Base-by-base conservation (phyloP, 2,113 vertebrate genomes). In the Triplophysa rosa region DNA sequence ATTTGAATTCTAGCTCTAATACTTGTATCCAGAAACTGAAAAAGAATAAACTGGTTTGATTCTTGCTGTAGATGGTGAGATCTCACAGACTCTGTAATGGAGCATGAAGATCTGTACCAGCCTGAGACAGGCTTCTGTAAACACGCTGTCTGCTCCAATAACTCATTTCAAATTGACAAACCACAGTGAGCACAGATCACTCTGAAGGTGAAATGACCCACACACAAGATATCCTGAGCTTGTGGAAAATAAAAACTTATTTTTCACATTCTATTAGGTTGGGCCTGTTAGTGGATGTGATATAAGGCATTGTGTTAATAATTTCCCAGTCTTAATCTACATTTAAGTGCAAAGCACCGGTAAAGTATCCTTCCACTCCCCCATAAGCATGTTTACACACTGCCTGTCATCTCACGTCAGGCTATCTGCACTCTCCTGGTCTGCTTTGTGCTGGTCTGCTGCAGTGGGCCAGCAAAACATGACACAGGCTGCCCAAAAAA, bases 351-450 rank as follows among this genome's bases (percentile, higher is more conserved):
- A 1, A 37, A 37, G 33, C 33, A 37, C 5, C 6, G 33, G 33
- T 37, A 7, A 40, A 23, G 52, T 58, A 33, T 71, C 58, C n/a
- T 33, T 40, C 33, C 26, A 49, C 69, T 72, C 5, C 69, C 69
- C 69, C 69, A 14, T 17, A 59, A 33, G 42, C 72, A 75, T 75
- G 72, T 75, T 75, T 75, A 75, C 72, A 75, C 59, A 29, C 58
- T 19, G 71, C 58, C 40, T 62, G 40, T 40, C 21, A 74, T 24
- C 37, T 47, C 19, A n/a, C 59, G n/a, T 73, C 71, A 74, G 71
- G 21, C 33, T 74, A 61, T 74, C 37, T 62, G 37, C 56, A 45
- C 40, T 37, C 61, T 54, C 24, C 63, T 66, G 52, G 42, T 45
- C 42, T 45, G 42, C 42, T 45, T 45, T 45, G 42, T 45, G 42